Conservation (phyloP, 1,140 invertebrate species). For the Charaxes varanes region DNA sequence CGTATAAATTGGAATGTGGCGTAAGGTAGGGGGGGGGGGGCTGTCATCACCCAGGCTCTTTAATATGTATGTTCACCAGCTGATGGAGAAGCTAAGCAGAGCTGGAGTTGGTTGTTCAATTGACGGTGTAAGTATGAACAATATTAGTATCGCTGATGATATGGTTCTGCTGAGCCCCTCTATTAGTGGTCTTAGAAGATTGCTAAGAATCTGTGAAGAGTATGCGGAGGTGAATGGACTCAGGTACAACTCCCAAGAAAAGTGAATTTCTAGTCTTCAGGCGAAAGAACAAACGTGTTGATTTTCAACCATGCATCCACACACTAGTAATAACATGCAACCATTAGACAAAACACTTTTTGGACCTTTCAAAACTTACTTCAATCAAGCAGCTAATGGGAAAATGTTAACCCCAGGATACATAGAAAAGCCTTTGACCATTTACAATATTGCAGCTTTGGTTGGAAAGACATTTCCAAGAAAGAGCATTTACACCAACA, state of each 20-base stretch:
- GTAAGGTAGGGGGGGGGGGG: constrained; percentile 1
- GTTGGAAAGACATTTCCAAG: constrained; percentile 8
- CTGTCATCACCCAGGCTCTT: constrained; percentile 5
- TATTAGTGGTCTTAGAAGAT: constrained; percentile 1
- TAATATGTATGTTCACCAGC: constrained; percentile 4
- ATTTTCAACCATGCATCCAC: too few species aligned
- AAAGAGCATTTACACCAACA: constrained; percentile 8
- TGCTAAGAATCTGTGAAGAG: constrained; percentile 4
- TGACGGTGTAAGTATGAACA: constrained; percentile 8
- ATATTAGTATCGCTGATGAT: constrained; percentile 7
- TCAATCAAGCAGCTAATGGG: constrained; percentile 6
- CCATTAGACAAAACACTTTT: constrained; percentile 11
- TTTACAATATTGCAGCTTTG: constrained; percentile 10
- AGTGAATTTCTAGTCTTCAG: constrained; percentile 3
- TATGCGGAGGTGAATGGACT: constrained; percentile 1
- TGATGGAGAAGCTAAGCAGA: constrained; percentile 6
- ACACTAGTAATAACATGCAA: constrained; percentile 12
- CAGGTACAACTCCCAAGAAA: constrained; percentile 2
- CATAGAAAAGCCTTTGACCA: constrained; percentile 8
- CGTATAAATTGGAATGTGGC: constrained; percentile 6
- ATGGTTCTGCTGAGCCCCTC: too few species aligned
- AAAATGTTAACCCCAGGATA: constrained; percentile 6
- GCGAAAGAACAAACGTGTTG: too few species aligned
- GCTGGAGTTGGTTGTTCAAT: constrained; percentile 5
- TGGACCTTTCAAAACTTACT: constrained; percentile 7